Base-by-base conservation (phyloP, 53 echinoderm and acorn worm species). In the Apostichopus leukothele region DNA sequence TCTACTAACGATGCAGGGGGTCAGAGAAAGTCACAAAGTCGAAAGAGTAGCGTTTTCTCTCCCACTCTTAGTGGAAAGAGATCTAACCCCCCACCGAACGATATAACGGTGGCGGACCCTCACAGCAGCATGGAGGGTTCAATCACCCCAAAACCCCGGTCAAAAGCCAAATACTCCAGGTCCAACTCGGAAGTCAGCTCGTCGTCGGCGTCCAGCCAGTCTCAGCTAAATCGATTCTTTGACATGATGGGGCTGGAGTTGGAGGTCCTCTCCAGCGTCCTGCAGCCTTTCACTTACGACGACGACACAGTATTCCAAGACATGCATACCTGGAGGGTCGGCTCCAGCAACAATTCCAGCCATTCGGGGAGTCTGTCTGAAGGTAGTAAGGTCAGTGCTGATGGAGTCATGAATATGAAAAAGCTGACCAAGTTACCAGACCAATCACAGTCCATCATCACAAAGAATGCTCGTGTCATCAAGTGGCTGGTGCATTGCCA, bases 401-500 rank as follows among this genome's bases (percentile, higher is more conserved):
- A 96, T 67, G 99, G 99, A 7, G 88, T 95, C 75, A 86, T 90
- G 89, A 90, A 91, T 18, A 83, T 93, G 84, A 75, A 89, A 61
- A 91, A 91, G 76, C 88, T 93, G 6, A 93, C 94, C 39, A 93
- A 94, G 86, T 90, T 96, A 10, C 99, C 96, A 7, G 96, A 96
- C 84, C 91, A 92, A 50, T 93, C 94, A 22, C 88, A 87, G 88
- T 99, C 99, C 53, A 94, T 99, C 50, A 91, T 99, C 67, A 99
- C 94, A 85, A 93, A 92, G 86, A 96, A 99, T 85, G 96, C 96
- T 4, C 77, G 96, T 25, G 95, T 99, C 88, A 99, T 99, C 91
- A 99, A 98, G 88, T 99, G 99, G 99, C 73, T 99, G 86, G 93
- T 93, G 50, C 95, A 99, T 71, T 94, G 92, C 76, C 93, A 91